Evolutionary conservation across 92 coral and sea anemone species (phyloP), one percentile per base, ranked within the genome.

Genomic region (Pocillopora meandrina): DNA sequence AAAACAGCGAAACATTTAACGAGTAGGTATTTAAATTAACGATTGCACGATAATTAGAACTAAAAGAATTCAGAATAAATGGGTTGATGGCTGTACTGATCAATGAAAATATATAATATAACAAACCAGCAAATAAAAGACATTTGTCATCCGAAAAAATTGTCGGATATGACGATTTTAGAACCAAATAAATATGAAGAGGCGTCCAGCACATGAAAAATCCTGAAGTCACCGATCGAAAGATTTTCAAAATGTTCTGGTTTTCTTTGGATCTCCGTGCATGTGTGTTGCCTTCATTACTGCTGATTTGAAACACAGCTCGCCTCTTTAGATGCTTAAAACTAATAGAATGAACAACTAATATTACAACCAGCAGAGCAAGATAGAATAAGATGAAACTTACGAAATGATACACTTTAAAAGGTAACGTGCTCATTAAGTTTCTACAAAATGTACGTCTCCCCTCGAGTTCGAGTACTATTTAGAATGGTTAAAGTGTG

Each of bases 151-250:
- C 52, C 8, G 12, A n/a, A 65, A 79, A 26, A n/a, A 47, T 42
- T 3, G 59, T 52, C 49, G 73, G 83, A 42, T 79, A 36, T 10
- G 65, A 61, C 74, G 56, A 5, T 79, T 66, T 65, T 18, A 79
- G 72, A 65, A 79, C 20, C 61, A 79, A 17, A 12, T 65, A 79
- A 47, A 65, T 16, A 21, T 66, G 63, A 16, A 79, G 73, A n/a
- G 83, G 83, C 63, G 83, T 79, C 83, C 83, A 79, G 62, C 83
- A 65, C 9, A 14, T 56, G 68, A 64, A 79, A 64, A 79, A 79
- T 65, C 72, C 73, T 4, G 61, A 11, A 19, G 63, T 19, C 7
- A 78, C 42, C 1, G 82, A 78, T 36, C 57, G 59, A 64, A 79
- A 65, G 42, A 79, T 64, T 62, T 49, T 79, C 83, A 79, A 36